phyloP scores from a whole-genome alignment of 2,888 invertebrate genomes.

The Callyntrura guangdongensis region DNA sequence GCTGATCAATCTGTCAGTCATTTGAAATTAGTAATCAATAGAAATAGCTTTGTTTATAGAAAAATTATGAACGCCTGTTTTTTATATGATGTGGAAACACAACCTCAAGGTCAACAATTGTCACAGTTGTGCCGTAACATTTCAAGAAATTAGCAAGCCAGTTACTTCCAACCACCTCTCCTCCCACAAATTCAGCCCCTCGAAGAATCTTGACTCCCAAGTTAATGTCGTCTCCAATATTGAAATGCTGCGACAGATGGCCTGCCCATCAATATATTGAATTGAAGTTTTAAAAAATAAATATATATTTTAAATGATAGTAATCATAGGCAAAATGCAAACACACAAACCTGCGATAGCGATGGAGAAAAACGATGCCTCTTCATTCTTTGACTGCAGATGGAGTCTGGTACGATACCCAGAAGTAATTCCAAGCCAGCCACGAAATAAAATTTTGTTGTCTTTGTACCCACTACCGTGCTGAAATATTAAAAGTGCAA shows the following conservation, averaged over 20 bases:
- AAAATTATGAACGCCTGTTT: too few species aligned
- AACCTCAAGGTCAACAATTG: constrained; percentile 39
- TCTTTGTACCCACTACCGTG: constrained; percentile 46
- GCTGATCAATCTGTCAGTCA: constrained; percentile 68
- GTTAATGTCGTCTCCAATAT: constrained; percentile 52
- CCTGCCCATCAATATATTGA: too few species aligned
- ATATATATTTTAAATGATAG: too few species aligned
- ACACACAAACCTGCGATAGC: constrained; percentile 14
- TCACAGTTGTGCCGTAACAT: constrained; percentile 40
- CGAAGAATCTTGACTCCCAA: constrained; percentile 57
- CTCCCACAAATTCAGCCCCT: constrained; percentile 24
- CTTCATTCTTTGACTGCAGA: constrained; percentile 58
- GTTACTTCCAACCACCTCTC: not conserved
- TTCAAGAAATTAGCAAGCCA: constrained; percentile 53
- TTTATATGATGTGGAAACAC: too few species aligned
- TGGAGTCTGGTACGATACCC: constrained; percentile 50
- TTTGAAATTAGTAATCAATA: too few species aligned
- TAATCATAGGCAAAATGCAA: not conserved
- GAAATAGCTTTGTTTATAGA: too few species aligned
- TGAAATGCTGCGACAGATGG: constrained; percentile 5
- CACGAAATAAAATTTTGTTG: constrained; percentile 64
- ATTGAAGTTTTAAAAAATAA: too few species aligned
- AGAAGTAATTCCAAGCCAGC: constrained; percentile 71
- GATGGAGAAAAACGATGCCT: constrained; percentile 9
- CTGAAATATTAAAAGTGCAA: constrained; percentile 48